phyloP scores from a whole-genome alignment of 2,797 vertebrate genomes.

The Sus cebifrons region DNA sequence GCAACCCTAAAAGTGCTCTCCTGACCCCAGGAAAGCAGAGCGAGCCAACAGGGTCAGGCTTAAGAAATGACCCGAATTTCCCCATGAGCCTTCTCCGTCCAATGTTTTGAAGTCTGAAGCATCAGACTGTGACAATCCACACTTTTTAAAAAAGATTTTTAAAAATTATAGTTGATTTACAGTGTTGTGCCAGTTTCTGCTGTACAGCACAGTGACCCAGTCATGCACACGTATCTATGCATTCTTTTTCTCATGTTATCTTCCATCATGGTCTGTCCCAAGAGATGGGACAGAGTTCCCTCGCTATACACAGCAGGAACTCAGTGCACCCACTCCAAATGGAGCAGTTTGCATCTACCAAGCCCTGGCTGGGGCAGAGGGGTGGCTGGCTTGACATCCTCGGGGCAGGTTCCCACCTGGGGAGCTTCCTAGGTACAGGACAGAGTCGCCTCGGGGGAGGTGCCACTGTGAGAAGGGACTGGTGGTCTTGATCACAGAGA shows the following conservation, averaged over 20 bases:
- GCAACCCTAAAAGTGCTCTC: background rate
- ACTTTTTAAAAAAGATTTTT: too few species aligned
- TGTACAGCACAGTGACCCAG: too few species aligned
- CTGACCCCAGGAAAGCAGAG: background rate
- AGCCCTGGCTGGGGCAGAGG: background rate
- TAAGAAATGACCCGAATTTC: background rate
- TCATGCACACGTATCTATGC: too few species aligned
- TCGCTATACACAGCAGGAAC: too few species aligned
- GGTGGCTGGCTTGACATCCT: background rate
- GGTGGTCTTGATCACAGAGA: background rate
- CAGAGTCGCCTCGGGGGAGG: background rate
- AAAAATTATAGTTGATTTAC: too few species aligned
- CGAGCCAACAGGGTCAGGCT: background rate
- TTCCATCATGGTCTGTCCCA: too few species aligned
- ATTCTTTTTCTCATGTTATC: too few species aligned
- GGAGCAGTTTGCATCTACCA: too few species aligned
- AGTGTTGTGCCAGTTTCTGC: too few species aligned
- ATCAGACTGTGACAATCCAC: background rate
- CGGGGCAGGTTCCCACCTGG: background rate
- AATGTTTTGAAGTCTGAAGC: conserved; percentile 2
- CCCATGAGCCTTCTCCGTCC: background rate
- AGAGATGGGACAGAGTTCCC: too few species aligned
- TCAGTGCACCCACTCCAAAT: too few species aligned
- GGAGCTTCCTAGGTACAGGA: background rate
- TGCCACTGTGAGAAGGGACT: background rate